phyloP scores from a whole-genome alignment of 2,113 vertebrate genomes.

The Syngnathoides biaculeatus region DNA sequence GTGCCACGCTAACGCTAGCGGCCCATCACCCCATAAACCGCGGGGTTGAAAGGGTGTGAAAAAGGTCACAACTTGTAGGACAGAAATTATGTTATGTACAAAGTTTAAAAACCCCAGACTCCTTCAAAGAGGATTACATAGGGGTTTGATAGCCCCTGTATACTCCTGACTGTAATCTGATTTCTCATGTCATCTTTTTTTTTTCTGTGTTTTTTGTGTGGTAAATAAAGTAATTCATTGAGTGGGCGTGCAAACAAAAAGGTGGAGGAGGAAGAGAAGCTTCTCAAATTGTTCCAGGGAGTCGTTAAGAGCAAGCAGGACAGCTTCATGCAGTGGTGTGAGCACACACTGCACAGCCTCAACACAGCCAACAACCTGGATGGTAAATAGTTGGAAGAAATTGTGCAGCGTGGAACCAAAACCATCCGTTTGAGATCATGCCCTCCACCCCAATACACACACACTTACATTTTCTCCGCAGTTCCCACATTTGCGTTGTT shows the following conservation, averaged over 20 bases:
- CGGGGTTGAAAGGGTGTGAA: too few relatives aligned
- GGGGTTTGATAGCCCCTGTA: too few relatives aligned
- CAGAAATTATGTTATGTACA: too few relatives aligned
- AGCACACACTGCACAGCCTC: conserved; percentile 95
- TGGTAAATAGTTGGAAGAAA: conserved; percentile 76
- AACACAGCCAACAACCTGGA: conserved; percentile 98
- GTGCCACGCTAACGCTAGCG: too few relatives aligned
- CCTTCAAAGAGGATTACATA: too few relatives aligned
- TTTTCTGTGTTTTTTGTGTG: conserved; percentile 48
- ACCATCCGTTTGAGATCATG: not conserved
- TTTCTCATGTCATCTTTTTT: conserved; percentile 14
- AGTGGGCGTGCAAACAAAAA: conserved; percentile 92
- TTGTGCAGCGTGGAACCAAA: not conserved
- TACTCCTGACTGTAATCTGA: not conserved
- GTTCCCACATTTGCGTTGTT: conserved; percentile 98
- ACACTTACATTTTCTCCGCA: not conserved
- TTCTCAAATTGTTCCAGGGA: conserved; percentile 96
- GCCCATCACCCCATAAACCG: too few relatives aligned
- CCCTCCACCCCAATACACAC: too few relatives aligned
- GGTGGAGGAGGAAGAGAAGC: conserved; percentile 94
- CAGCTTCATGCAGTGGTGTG: conserved; percentile 98
- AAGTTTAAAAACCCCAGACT: too few relatives aligned
- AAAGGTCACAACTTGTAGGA: too few relatives aligned
- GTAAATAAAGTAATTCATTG: conserved; percentile 82
- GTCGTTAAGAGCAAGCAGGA: conserved; percentile 93